Evolutionary conservation across 1,140 invertebrate species (phyloP), one percentile per base, ranked within the genome.

Genomic region (Rhynchophorus ferrugineus): DNA sequence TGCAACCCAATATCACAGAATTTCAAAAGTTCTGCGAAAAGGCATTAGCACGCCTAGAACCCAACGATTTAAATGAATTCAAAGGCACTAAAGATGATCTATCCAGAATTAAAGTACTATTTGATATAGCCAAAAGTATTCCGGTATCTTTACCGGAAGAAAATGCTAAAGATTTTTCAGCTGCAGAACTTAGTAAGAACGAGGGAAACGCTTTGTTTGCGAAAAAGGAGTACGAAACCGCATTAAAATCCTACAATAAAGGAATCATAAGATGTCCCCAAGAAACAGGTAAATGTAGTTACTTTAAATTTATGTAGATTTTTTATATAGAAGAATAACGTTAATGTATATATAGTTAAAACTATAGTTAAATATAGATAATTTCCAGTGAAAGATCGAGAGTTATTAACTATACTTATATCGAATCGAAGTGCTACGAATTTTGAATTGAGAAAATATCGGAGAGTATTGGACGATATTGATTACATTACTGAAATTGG

Each of bases 381-480:
- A 41, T 49, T 60, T 62, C 58, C 35, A 59, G 64, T 61, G 56
- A 29, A 70, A 65, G 51, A 60, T 73, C 75, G 68, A 49, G 73
- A 74, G 63, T 81, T 90, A 38, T 61, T 90, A 1, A 76, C 87
- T 0, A 78, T 93, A 34, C 75, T 87, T 2, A 77, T 87, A 54
- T 90, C 87, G 2, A 96, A 95, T 69, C 78, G 92, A 43, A 95
- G 91, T 8, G 91, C 91, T 1, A 82, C 85, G 1, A 73, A 92
- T 3, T 91, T 85, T 64, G 88, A 93, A 65, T 64, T 92, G 64
- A 74, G 84, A 43, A 75, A 81, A 47, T 84, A 81, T 67, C 72
- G 83, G 58, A 70, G 89, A 55, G 80, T 73, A 51, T 87, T 88
- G 0, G 77, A 81, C 58, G 91, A 88, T 67, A 76, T 87, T 33